phyloP scores from a whole-genome alignment of 2,113 vertebrate species.

The Dromaius novaehollandiae region DNA sequence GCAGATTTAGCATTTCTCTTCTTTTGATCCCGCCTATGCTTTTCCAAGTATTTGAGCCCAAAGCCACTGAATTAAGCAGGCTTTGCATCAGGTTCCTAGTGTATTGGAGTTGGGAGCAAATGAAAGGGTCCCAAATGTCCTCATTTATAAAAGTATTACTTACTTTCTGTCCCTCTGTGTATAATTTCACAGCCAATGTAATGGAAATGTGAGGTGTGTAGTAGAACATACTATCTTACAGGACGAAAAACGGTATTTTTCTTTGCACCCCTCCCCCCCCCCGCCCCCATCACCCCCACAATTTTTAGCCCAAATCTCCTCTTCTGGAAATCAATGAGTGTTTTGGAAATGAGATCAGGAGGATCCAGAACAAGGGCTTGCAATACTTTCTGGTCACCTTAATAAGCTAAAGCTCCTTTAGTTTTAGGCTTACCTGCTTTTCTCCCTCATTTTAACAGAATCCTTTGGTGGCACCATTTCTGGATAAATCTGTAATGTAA shows the following conservation, averaged over 20 bases:
- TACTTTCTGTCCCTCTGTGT: neutral
- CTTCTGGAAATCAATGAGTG: neutral
- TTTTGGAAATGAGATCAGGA: neutral
- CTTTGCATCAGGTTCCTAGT: neutral
- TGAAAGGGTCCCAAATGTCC: neutral
- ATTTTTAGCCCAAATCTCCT: neutral
- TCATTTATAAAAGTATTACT: neutral
- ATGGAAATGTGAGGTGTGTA: neutral
- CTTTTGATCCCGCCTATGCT: neutral
- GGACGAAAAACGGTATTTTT: neutral
- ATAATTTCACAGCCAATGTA: neutral
- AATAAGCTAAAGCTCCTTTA: neutral
- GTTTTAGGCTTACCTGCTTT: neutral
- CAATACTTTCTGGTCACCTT: neutral
- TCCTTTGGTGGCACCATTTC: neutral
- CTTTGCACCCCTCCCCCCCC: neutral
- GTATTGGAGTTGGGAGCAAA: neutral
- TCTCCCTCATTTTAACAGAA: neutral
- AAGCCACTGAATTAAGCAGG: neutral
- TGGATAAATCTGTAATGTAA: neutral
- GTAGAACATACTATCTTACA: neutral
- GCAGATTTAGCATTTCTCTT: neutral
- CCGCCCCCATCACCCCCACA: neutral
- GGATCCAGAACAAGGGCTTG: neutral
- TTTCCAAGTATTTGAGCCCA: neutral